Conservation (phyloP, 1,140 invertebrate species). For the Galendromus occidentalis region DNA sequence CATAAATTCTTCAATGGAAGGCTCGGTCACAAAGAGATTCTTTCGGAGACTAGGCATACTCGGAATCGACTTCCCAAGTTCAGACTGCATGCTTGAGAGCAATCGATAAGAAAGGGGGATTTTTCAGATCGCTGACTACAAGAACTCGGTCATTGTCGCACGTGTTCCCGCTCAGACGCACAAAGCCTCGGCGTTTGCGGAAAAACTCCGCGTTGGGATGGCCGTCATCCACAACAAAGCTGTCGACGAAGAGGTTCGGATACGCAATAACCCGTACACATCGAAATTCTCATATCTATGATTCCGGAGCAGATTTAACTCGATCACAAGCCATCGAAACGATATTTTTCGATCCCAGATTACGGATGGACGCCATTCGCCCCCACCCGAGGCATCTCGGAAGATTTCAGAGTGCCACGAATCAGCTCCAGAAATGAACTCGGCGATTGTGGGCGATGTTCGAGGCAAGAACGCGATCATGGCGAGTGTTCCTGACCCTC, state of each 20-base stretch:
- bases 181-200: slow-evolving; percentile 92
- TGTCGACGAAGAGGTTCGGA: slow-evolving; percentile 6
- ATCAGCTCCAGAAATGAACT: slow-evolving; percentile 35
- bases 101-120: slow-evolving; percentile 15
- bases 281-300: too few species aligned
- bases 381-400: slow-evolving; percentile 25
- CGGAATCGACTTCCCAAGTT: too few species aligned
- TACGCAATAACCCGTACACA: too few species aligned
- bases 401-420: neutral
- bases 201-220: slow-evolving; percentile 76
- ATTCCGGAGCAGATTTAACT: too few species aligned
- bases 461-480: slow-evolving; percentile 93
- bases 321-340: too few species aligned
- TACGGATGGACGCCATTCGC: slow-evolving; percentile 33
- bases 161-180: slow-evolving; percentile 91
- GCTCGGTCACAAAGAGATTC: too few species aligned
- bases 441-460: slow-evolving; percentile 86
- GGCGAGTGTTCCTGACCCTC: slow-evolving; percentile 35
- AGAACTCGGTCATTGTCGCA: slow-evolving; percentile 95
- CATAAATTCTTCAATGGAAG: too few species aligned
- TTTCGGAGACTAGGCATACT: too few species aligned
- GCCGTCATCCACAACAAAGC: slow-evolving; percentile 97
- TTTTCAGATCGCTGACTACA: slow-evolving; percentile 84
- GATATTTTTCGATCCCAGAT: slow-evolving; percentile 32
- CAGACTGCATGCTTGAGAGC: too few species aligned